A percentile compares a stretch with the other conserved stretches of the same genome.
These are phyloP conservation scores for Cyclargus thomasi DNA, from an alignment of 1,140 invertebrate species.

Conservation along the genomic window DNA sequence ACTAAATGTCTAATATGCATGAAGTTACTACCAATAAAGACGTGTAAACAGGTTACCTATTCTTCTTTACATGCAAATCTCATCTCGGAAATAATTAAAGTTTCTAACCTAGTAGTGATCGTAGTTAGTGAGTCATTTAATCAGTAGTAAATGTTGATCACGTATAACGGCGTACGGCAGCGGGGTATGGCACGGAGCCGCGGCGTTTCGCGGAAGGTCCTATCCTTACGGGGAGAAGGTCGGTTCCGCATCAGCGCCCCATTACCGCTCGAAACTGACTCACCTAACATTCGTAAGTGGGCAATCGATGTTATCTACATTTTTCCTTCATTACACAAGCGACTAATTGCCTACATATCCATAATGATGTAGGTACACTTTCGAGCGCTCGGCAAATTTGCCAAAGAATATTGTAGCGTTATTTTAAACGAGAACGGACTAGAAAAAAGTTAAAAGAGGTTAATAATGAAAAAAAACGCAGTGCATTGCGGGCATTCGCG, in stretches of 20 bases:
- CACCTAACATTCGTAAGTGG: conserved; percentile 21
- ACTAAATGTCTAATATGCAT: too few species aligned
- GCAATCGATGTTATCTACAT: conserved; percentile 16
- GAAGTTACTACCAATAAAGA: background rate
- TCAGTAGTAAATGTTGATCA: conserved; percentile 1
- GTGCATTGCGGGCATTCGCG: background rate
- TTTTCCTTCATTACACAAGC: conserved; percentile 16
- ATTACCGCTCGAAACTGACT: conserved; percentile 29
- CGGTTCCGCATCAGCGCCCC: conserved; percentile 29
- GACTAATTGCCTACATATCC: conserved; percentile 16
- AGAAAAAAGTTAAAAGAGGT: conserved; percentile 13
- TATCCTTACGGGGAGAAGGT: conserved; percentile 33
- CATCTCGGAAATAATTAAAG: background rate
- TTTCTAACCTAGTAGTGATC: background rate
- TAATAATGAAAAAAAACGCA: conserved; percentile 10
- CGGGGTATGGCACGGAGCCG: too few species aligned
- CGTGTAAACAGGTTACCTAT: background rate
- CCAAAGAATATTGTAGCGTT: conserved; percentile 2
- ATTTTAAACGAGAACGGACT: conserved; percentile 14
- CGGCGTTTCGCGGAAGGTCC: conserved; percentile 24
- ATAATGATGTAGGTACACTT: background rate
- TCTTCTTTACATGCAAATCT: background rate
- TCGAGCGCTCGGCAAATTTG: too few species aligned
- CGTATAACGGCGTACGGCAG: conserved; percentile 12
- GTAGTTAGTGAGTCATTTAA: background rate